A percentile compares a stretch with the other conserved stretches of the same genome.
Conservation (phyloP, 2,888 invertebrate species). For the Melanophora roralis region DNA sequence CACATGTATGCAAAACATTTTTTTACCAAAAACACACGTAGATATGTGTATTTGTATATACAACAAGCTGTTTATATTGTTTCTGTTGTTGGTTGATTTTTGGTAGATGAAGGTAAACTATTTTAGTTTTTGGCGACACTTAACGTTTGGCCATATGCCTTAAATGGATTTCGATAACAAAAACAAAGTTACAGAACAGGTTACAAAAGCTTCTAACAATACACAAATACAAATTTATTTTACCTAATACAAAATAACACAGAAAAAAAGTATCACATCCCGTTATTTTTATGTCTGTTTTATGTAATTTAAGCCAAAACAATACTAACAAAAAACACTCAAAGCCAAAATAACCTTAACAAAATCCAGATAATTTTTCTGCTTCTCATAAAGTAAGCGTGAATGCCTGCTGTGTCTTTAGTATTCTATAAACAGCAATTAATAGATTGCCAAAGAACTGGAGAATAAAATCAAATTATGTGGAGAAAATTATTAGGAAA, state of each 20-base stretch:
- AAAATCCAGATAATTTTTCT: constrained; percentile 8
- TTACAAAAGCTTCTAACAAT: neutral
- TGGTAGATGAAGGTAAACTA: constrained; percentile 46
- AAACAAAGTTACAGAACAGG: neutral
- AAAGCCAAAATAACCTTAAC: neutral
- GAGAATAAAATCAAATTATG: neutral
- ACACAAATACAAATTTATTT: no score
- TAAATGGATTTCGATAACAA: constrained; percentile 59
- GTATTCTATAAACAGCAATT: constrained; percentile 54
- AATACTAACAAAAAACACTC: neutral
- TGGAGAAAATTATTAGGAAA: neutral
- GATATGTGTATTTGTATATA: neutral
- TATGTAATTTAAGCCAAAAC: constrained; percentile 54
- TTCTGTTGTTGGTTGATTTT: neutral
- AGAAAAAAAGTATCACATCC: neutral
- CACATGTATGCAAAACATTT: neutral
- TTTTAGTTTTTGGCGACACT: constrained; percentile 61
- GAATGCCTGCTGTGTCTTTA: constrained; percentile 4
- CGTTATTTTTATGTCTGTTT: constrained; percentile 43
- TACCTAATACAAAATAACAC: neutral
- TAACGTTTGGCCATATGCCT: constrained; percentile 60
- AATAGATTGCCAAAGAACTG: constrained; percentile 20
- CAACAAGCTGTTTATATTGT: neutral
- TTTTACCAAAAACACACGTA: neutral
- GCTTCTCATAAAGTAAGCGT: constrained; percentile 18